Base-by-base conservation (phyloP, 2,113 vertebrate species). In the Nerophis ophidion region DNA sequence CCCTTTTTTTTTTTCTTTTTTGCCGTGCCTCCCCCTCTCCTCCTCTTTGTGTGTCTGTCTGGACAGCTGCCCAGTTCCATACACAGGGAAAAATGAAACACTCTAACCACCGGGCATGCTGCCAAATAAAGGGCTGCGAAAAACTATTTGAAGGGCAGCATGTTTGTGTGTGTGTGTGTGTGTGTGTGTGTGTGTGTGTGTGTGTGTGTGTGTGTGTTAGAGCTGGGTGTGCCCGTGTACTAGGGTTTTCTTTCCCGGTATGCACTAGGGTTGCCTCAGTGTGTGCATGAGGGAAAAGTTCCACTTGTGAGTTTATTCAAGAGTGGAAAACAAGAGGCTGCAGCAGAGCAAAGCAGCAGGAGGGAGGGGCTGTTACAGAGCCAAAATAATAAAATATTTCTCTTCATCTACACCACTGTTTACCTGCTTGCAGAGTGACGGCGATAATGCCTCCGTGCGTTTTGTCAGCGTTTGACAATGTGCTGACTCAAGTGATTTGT, bases 51-150 rank as follows among this genome's bases (percentile, higher is more conserved):
- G 84, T 88, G 82, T 85, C 81, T 85, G 72, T 89, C 94, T 98
- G 95, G 95, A 97, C 92, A 94, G 95, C 91, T 98, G 94, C 94
- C 94, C 92, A 93, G 92, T 93, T 93, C 91, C 92, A 94, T 94
- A 93, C 90, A 89, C 83, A 86, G 84, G 78, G 81, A 90, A 88
- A 87, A 87, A 89, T 87, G 82, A 89, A 91, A 89, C 88, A 88
- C 89, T 90, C 89, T 85, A 88, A 86, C 86, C 85, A 86, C 87
- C 66, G 85, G 89, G 90, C 91, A 86, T 91, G 76, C 79, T 75
- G 84, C 89, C 90, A 91, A 88, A 88, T 86, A 88, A 86, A 89
- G 84, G 84, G 82, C 85, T 86, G 85, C 77, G 65, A 85, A 90
- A 86, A 87, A 86, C 81, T 84, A 84, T 89, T 86, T 87, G 86